These are phyloP conservation scores for Glaucidium brasilianum DNA, from an alignment of 2,113 vertebrate genomes.

Conservation along the genomic window DNA sequence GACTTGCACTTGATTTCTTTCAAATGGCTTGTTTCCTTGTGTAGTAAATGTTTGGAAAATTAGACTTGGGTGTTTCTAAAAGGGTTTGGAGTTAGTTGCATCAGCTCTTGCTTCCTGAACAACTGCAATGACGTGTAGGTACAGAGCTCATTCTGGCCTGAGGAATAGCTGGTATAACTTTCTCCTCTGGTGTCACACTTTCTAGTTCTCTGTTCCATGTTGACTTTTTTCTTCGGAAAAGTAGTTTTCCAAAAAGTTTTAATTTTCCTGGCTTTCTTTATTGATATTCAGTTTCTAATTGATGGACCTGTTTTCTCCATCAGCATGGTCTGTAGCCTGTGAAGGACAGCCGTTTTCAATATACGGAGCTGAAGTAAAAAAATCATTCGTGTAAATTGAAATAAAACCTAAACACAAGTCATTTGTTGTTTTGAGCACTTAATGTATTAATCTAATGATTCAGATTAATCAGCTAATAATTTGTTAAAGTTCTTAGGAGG, in stretches of 20 bases:
- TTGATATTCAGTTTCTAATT: background rate
- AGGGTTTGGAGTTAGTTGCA: background rate
- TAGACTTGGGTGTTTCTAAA: background rate
- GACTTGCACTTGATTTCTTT: background rate
- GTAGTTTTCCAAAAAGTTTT: background rate
- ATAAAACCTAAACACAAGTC: background rate
- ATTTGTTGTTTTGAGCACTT: background rate
- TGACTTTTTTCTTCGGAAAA: constrained; percentile 18
- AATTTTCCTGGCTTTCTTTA: constrained; percentile 17
- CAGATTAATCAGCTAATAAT: background rate
- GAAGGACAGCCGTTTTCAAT: background rate
- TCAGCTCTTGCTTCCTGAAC: background rate
- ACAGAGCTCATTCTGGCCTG: background rate
- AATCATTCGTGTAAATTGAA: background rate
- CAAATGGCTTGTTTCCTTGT: background rate
- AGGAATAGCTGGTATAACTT: background rate
- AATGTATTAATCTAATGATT: background rate
- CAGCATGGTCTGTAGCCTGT: background rate
- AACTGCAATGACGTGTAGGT: background rate
- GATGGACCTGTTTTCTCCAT: constrained; percentile 19
- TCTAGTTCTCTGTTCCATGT: background rate
- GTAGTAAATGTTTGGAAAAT: background rate
- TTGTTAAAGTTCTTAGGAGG: background rate
- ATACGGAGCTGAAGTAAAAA: background rate
- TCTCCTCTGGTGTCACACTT: constrained; percentile 8